Percentiles rank a stretch among this genome's conserved stretches.
Evolutionary conservation across 1,140 invertebrate genomes (phyloP).

Genomic region (Euglossa dilemma): DNA sequence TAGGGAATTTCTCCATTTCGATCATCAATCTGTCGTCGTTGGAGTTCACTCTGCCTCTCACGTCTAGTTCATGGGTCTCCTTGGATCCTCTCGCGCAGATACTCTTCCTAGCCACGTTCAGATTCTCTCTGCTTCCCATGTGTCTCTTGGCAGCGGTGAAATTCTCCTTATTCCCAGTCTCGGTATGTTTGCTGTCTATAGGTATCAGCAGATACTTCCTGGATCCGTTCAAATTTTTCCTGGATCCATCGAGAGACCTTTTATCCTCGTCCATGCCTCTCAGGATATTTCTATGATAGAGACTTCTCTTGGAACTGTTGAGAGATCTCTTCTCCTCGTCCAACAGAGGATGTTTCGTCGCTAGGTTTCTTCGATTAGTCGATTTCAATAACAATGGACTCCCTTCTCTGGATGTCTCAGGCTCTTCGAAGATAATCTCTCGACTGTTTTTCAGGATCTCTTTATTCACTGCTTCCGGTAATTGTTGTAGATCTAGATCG

Average conservation of each 20-base stretch:
- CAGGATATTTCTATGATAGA: slow-evolving; percentile 54
- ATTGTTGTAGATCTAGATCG: slow-evolving; percentile 65
- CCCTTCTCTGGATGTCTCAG: neutral
- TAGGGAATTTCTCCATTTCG: slow-evolving; percentile 20
- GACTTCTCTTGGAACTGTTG: slow-evolving; percentile 55
- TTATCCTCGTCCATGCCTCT: slow-evolving; percentile 56
- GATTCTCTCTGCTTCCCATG: slow-evolving; percentile 63
- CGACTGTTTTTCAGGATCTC: slow-evolving; percentile 73
- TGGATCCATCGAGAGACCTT: slow-evolving; percentile 59
- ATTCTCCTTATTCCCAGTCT: slow-evolving; percentile 47
- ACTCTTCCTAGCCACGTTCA: slow-evolving; percentile 50
- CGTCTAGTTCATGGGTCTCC: slow-evolving; percentile 39
- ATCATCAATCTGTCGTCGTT: slow-evolving; percentile 36
- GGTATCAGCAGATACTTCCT: slow-evolving; percentile 63
- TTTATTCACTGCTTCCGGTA: slow-evolving; percentile 70
- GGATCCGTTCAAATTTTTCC: slow-evolving; percentile 54
- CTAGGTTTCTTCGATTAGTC: neutral
- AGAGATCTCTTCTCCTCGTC: slow-evolving; percentile 67
- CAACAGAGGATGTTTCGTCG: slow-evolving; percentile 17
- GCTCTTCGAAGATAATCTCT: slow-evolving; percentile 70
- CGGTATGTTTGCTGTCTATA: slow-evolving; percentile 53
- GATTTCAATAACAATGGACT: slow-evolving; percentile 11
- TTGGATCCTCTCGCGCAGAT: slow-evolving; percentile 43
- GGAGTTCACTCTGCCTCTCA: slow-evolving; percentile 30
- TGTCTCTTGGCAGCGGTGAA: slow-evolving; percentile 52